Conservation (phyloP, 1,140 invertebrate genomes). For the Bombus consobrinus region DNA sequence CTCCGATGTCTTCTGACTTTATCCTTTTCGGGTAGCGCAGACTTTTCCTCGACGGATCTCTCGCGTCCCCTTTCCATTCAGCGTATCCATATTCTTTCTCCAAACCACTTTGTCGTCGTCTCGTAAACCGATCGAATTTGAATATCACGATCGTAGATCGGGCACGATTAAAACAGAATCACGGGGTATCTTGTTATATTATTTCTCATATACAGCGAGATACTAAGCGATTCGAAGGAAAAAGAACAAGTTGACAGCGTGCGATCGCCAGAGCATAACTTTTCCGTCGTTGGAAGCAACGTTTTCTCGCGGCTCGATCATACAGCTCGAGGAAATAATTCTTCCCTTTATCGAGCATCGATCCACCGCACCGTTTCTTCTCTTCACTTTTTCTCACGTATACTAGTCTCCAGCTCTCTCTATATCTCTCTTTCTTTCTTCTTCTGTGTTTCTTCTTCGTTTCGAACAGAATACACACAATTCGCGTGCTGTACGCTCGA, state of each 20-base stretch:
- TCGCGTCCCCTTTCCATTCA: neutral
- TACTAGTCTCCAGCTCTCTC: too few species aligned
- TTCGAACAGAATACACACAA: neutral
- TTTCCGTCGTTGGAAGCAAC: slow-evolving; percentile 1
- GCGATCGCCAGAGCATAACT: slow-evolving; percentile 2
- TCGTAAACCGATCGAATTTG: neutral
- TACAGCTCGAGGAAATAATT: slow-evolving; percentile 51
- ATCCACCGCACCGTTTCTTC: neutral
- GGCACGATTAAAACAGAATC: neutral
- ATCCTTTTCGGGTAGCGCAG: slow-evolving; percentile 8
- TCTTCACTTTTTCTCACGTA: neutral
- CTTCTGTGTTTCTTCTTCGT: neutral
- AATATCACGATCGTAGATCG: slow-evolving; percentile 28
- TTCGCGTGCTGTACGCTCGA: slow-evolving; percentile 1
- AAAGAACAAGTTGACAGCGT: neutral
- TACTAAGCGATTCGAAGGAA: neutral
- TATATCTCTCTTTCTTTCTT: too few species aligned
- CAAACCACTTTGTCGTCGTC: neutral
- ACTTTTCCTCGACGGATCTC: neutral
- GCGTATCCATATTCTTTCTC: neutral
- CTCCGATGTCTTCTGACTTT: neutral
- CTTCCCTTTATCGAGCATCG: slow-evolving; percentile 6
- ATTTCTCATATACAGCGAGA: neutral
- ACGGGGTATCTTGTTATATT: neutral
- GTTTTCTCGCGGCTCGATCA: slow-evolving; percentile 12